phyloP scores from a whole-genome alignment of 2,113 vertebrate genomes.

The Herpetotheres cachinnans region DNA sequence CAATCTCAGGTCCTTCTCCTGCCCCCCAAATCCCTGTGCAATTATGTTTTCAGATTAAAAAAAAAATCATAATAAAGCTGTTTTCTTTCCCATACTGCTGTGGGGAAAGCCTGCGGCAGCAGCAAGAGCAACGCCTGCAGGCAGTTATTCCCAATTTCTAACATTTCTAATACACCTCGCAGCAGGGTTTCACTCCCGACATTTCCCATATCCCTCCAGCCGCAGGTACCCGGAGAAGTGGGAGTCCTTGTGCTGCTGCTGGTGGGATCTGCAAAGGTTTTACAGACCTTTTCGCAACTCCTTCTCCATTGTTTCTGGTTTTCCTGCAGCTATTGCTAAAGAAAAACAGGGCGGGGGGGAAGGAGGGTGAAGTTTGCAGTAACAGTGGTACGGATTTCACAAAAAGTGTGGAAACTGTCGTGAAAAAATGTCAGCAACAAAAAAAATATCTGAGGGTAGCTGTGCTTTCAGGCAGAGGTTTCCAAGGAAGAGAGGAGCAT shows the following conservation, averaged over 20 bases:
- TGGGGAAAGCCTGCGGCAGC: fast-evolving
- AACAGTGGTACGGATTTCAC: background rate
- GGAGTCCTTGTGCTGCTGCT: fast-evolving
- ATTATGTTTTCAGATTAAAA: background rate
- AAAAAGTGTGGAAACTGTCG: background rate
- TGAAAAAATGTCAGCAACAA: background rate
- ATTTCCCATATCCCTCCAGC: background rate
- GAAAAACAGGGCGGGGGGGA: background rate
- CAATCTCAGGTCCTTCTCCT: background rate
- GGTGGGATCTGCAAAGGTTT: background rate
- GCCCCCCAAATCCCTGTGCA: background rate
- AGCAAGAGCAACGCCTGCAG: background rate
- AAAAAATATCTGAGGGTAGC: background rate
- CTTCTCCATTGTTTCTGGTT: background rate
- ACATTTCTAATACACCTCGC: background rate
- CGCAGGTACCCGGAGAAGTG: fast-evolving
- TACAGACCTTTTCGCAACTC: background rate
- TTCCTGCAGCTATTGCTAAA: background rate
- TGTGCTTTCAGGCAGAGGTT: background rate
- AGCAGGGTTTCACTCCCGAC: fast-evolving
- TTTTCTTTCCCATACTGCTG: background rate
- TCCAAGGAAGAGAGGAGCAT: background rate
- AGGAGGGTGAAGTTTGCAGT: background rate
- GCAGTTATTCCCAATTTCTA: background rate
- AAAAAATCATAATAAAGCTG: background rate